Percentiles rank a stretch among this genome's conserved stretches.
These are phyloP conservation scores for Cyaniris semiargus DNA, from an alignment of 2,888 invertebrate species.

Conservation along the genomic window DNA sequence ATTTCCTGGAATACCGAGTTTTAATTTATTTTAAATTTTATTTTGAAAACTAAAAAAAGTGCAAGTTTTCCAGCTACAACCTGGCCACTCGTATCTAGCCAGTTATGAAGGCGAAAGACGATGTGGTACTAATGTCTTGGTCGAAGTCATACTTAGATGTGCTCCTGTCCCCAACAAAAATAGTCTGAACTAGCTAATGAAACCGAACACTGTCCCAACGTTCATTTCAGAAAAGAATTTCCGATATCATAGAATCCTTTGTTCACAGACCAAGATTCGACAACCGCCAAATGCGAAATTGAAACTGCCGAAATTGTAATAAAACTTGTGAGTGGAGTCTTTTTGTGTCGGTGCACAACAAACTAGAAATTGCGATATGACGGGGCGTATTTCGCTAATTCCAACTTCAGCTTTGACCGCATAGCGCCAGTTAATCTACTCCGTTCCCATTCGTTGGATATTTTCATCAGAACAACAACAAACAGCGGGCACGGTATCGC, in stretches of 20 bases:
- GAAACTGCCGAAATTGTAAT: slow-evolving; percentile 21
- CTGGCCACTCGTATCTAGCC: too few species aligned
- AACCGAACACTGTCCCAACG: background rate
- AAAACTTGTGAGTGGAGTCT: slow-evolving; percentile 6
- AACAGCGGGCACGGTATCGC: slow-evolving; percentile 51
- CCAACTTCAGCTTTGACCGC: slow-evolving; percentile 34
- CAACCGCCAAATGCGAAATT: background rate
- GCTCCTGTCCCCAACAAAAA: background rate
- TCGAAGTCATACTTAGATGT: background rate
- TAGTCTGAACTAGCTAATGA: background rate
- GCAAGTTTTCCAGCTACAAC: too few species aligned
- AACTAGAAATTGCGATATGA: slow-evolving; percentile 31
- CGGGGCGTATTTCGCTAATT: slow-evolving; percentile 26
- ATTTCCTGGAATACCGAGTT: too few species aligned
- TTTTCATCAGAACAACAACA: slow-evolving; percentile 50
- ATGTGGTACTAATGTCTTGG: background rate
- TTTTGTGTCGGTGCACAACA: slow-evolving; percentile 10
- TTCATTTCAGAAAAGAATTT: background rate
- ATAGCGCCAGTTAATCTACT: slow-evolving; percentile 43
- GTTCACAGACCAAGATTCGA: slow-evolving; percentile 13
- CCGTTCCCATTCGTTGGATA: slow-evolving; percentile 42
- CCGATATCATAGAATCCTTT: slow-evolving; percentile 18
- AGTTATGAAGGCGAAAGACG: too few species aligned
- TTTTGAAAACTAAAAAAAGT: too few species aligned
- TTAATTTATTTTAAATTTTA: too few species aligned